Base-by-base conservation (phyloP, 35 echinoderm and acorn worm species). In the Anneissia japonica region DNA sequence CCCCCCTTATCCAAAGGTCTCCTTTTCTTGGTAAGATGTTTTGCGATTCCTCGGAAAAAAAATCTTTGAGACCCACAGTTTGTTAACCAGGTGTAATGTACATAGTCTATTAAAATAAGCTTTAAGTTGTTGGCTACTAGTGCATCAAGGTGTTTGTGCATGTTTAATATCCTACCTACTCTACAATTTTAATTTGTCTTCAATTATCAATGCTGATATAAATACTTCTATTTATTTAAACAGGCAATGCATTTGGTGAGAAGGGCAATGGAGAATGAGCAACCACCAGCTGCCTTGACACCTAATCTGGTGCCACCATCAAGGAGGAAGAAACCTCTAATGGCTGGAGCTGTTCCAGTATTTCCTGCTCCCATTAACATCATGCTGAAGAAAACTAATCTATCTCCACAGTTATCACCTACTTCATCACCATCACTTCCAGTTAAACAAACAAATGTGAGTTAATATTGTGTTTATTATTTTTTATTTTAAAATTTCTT, bases 231-330 rank as follows among this genome's bases (percentile, higher is more conserved):
- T n/a, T n/a, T n/a, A n/a, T 81, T 40, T 37, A 37, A 41, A 35
- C 36, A 94, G 96, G 96, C 96, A 41, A 99, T 99, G 96, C 86
- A 99, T 82, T 78, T 99, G 75, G 96, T 99, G 0, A 94, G 88
- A 79, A 86, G 81, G 85, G 96, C 96, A 11, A 45, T 99, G 10
- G 89, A 99, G 36, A 93, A 99, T 35, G 92, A 99, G 32, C 89
- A 89, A 3, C 90, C 75, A 7, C 91, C 92, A 1, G 72, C 84
- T 40, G 86, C 74, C 11, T 82, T 93, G 37, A 89, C 92, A 37
- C 41, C 92, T 38, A 90, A 94, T 32, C 64, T 99, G 19, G 87
- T 93, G 37, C 91, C 96, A 39, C 89, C 89, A 23, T 89, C 88
- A 64, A 93, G 94, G 74, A 80, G 91, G 81, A 94, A 97, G 85